A percentile compares a stretch with the other conserved stretches of the same genome.
phyloP scores from a whole-genome alignment of 2,113 vertebrate species.

The Muntiacus reevesi region DNA sequence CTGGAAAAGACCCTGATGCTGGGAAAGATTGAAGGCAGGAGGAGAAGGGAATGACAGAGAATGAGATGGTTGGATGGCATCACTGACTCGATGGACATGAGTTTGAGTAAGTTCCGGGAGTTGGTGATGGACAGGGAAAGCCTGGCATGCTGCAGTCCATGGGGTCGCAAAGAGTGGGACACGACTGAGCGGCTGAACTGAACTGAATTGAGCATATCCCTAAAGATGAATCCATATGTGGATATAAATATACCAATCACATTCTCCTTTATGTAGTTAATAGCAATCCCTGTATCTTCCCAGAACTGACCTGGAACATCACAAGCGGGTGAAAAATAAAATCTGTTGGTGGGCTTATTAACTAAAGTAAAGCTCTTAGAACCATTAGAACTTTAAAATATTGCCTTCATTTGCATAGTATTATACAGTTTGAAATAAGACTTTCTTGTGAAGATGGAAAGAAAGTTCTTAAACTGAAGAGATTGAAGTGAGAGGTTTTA shows the following conservation, averaged over 20 bases:
- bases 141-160: neutral
- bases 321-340: neutral
- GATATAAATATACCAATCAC: neutral
- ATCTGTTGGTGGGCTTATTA: neutral
- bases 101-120: neutral
- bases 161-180: neutral
- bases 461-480: neutral
- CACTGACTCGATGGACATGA: neutral
- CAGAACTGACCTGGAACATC: neutral
- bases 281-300: neutral
- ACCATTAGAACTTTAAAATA: neutral
- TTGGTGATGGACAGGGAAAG: neutral
- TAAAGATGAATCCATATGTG: neutral
- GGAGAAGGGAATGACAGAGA: neutral
- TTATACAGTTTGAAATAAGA: neutral
- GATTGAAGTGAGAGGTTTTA: neutral
- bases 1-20: neutral
- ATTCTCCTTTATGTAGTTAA: neutral
- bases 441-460: neutral
- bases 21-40: neutral
- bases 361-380: neutral
- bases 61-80: neutral
- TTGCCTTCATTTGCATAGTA: neutral
- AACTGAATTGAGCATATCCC: neutral
- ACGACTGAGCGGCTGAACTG: accelerated